Evolutionary conservation across 1,140 invertebrate genomes (phyloP), one percentile per base, ranked within the genome.

Genomic region (Drosophila arizonae): DNA sequence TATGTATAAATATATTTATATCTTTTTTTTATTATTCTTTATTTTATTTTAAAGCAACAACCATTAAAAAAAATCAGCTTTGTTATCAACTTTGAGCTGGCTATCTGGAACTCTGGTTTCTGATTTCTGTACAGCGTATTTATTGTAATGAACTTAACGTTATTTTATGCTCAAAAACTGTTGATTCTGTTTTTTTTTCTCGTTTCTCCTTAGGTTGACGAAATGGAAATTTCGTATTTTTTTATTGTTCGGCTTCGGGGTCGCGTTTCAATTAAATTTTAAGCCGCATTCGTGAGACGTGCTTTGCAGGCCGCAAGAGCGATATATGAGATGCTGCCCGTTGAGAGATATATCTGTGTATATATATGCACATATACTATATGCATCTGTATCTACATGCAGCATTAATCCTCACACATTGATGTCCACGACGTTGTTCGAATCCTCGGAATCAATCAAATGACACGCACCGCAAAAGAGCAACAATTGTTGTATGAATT

Each of bases 371-470:
- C 21, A 24, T 24, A 24, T 24, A 24, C 21, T 33, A 33, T 67
- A 57, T 65, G 21, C 48, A 50, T 50, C 21, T 28, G 36, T 55
- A 52, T 46, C 28, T 81, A 79, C 87, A 86, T 77, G 84, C 79
- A 79, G 61, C 70, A 74, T 87, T 87, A 87, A 87, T 87, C 82
- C 82, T 81, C 79, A 75, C 58, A 73, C 74, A 72, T 73, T 46
- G 57, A 69, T 67, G 73, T 48, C 48, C 21, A 57, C 41, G 30
- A 55, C 36, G 10, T 2, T 61, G 64, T 56, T 87, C 67, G 64
- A 87, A 88, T 88, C 84, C 84, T 88, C 80, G 61, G 84, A 88
- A 88, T 89, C 84, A 88, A 88, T 88, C 88, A 80, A 89, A 89
- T 73, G 84, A 88, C 84, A 88, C 84, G 84, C 80, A 81, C 81